Evolutionary conservation across 2,113 vertebrate species (phyloP).

Genomic region (Apaloderma vittatum): DNA sequence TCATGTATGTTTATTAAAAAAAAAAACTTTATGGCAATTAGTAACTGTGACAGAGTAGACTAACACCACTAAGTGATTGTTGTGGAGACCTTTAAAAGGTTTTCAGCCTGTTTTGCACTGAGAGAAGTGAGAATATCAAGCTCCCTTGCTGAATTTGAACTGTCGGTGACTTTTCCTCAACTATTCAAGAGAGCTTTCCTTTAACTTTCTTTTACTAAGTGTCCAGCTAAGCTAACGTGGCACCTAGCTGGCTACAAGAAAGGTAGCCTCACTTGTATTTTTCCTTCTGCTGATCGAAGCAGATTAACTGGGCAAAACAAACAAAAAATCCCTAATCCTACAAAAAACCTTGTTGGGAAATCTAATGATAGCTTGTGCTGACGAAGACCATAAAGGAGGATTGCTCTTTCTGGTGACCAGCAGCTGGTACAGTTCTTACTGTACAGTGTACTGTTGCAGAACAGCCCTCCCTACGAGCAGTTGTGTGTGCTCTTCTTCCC

Average conservation of each 20-base stretch:
- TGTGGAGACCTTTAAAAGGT: not conserved
- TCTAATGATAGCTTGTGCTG: not conserved
- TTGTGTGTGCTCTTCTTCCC: not conserved
- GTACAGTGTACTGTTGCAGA: too few relatives aligned
- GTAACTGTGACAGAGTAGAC: not conserved
- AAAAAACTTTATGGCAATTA: not conserved
- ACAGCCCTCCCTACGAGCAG: not conserved
- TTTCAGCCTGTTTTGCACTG: not conserved
- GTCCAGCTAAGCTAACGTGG: not conserved
- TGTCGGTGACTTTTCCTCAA: not conserved
- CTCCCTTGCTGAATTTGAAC: not conserved
- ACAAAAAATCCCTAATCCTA: not conserved
- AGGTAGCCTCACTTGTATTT: not conserved
- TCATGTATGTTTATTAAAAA: not conserved
- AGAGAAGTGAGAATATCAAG: not conserved
- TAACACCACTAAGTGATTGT: not conserved
- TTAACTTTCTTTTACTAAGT: not conserved
- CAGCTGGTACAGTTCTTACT: not conserved
- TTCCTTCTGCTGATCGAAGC: not conserved
- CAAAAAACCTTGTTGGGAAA: not conserved
- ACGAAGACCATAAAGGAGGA: not conserved
- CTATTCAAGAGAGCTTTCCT: not conserved
- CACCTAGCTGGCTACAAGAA: not conserved
- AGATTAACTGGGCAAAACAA: not conserved
- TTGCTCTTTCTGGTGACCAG: not conserved